Base-by-base conservation (phyloP, 2,888 invertebrate genomes). In the Yponomeuta cagnagella region DNA sequence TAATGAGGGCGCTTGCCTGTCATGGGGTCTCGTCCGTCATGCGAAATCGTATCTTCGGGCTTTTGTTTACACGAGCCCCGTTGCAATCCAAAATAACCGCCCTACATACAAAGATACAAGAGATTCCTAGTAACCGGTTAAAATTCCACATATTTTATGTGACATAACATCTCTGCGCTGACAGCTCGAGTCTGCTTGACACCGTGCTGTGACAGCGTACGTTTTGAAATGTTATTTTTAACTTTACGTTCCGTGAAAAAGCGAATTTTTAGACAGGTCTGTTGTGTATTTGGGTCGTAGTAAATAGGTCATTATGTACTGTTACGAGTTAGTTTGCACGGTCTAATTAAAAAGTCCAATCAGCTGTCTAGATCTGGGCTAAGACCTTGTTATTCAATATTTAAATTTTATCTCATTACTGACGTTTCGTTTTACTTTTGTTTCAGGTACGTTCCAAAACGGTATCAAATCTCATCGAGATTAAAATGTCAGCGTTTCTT, bases 221-320 rank as follows among this genome's bases (percentile, higher is more conserved):
- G 80, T 89, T 89, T 84, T 86, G 85, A 87, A 87, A 89, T 85
- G 80, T 84, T 81, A 79, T 81, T 84, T 85, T 87, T 84, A 87
- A 87, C 85, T 82, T 12, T 58, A 58, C 79, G 77, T 78, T 79
- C 74, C 76, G 80, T 80, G 81, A 81, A 84, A 85, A 85, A 85
- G 80, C 80, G 52, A 58, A 15, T 15, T 58, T 58, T 58, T 58
- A 58, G 15, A 15, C 15, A 58, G 6, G 52, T 15, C 52, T 15
- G 52, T 58, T 77, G 87, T 86, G 84, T 88, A 91, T 89, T 85
- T 77, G 80, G 91, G 90, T 88, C 91, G 87, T 75, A 73, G 80
- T 78, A 89, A 88, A 87, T 89, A 78, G 91, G 90, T 90, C 91
- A 87, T 78, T 79, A 58, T 82, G 83, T 81, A 89, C 81, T 84